Conservation (phyloP, 2,888 invertebrate species). For the Macrosoma leucophasiata region DNA sequence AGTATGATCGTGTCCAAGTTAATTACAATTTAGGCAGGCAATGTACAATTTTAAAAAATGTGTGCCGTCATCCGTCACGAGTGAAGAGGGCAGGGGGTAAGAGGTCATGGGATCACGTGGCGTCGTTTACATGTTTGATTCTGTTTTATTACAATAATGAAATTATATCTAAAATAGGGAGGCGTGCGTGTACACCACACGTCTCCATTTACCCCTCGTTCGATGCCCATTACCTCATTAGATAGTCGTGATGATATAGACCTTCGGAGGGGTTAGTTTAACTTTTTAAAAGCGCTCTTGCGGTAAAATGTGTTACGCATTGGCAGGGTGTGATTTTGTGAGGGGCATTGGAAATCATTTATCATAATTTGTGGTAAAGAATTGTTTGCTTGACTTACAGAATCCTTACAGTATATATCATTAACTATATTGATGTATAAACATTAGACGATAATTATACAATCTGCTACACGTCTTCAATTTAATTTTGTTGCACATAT, state of each 20-base stretch:
- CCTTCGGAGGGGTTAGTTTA: slow-evolving; percentile 44
- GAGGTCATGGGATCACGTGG: slow-evolving; percentile 47
- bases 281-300: slow-evolving; percentile 62
- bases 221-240: slow-evolving; percentile 64
- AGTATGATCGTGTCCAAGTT: too few relatives aligned
- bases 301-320: slow-evolving; percentile 35
- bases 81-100: too few relatives aligned
- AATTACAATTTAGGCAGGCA: too few relatives aligned
- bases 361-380: slow-evolving; percentile 12
- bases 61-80: too few relatives aligned
- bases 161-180: slow-evolving; percentile 53
- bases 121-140: slow-evolving; percentile 67
- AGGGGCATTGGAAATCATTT: slow-evolving; percentile 16
- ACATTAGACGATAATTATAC: too few relatives aligned
- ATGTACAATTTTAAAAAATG: too few relatives aligned
- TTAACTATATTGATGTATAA: too few relatives aligned
- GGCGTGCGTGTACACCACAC: slow-evolving; percentile 45
- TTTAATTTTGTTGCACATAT: too few relatives aligned
- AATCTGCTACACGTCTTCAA: too few relatives aligned
- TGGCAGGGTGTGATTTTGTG: slow-evolving; percentile 56
- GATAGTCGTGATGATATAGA: slow-evolving; percentile 48
- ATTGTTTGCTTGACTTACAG: too few relatives aligned
- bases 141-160: slow-evolving; percentile 69
- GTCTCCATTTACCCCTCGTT: slow-evolving; percentile 33
- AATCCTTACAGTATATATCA: too few relatives aligned